Evolutionary conservation across 2,113 vertebrate species (phyloP).

Genomic region (Daphoenositta chrysoptera): DNA sequence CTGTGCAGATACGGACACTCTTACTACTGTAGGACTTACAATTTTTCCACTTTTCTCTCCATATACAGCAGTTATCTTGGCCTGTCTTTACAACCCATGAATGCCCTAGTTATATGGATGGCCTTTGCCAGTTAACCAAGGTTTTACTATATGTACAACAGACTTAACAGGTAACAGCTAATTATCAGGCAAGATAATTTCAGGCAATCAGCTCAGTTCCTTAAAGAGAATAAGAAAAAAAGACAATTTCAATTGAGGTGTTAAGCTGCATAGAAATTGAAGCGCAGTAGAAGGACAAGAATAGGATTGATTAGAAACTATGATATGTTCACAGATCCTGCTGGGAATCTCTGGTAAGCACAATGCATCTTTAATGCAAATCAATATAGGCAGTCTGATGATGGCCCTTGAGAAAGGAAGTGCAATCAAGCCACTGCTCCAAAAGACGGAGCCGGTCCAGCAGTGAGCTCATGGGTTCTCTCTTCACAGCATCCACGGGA

Average conservation of each 20-base stretch:
- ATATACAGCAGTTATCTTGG: not conserved
- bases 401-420: conserved; percentile 41
- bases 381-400: conserved; percentile 25
- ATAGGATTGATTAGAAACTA: conserved; percentile 62
- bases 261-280: conserved; percentile 4
- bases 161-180: not conserved
- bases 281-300: not conserved
- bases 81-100: not conserved
- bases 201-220: not conserved
- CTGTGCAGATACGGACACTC: not conserved
- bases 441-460: not conserved
- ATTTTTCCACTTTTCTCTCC: not conserved
- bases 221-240: not conserved
- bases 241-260: not conserved
- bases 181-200: not conserved
- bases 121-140: not conserved
- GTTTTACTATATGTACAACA: not conserved
- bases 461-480: not conserved
- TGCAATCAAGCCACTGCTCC: conserved; percentile 40
- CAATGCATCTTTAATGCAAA: conserved; percentile 58
- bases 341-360: conserved; percentile 49
- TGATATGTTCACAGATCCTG: conserved; percentile 24
- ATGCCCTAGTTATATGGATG: not conserved
- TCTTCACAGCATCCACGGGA: not conserved
- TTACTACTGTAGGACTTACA: not conserved